Evolutionary conservation across 2,113 vertebrate species (phyloP), one percentile per base, ranked within the genome.

Genomic region (Girardinichthys multiradiatus): DNA sequence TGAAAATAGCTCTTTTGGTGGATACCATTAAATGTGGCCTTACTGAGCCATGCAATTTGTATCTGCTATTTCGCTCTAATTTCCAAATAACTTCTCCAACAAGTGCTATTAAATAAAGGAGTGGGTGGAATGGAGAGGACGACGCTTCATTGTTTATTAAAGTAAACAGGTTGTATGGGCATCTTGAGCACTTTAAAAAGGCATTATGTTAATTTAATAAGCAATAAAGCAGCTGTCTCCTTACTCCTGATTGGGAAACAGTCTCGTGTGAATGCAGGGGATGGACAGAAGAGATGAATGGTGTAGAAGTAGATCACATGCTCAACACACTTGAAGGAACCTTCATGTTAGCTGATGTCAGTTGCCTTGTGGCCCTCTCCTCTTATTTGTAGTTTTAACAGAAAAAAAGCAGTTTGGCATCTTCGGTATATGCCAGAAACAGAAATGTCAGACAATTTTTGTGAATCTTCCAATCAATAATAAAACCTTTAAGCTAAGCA

Each of bases 1-100:
- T 51, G 48, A 51, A 51, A 80, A 70, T 70, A 65, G 70, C 60
- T 60, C n/a, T 77, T 64, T 29, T 60, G 63, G 45, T 80, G 70
- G 76, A 72, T 59, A 74, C 79, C 28, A 17, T 63, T 11, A 39
- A 28, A 69, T 54, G 2, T 19, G 39, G n/a, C 26, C 27, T 59
- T 3, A 1, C 42, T 28, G 1, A 24, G 31, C 9, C n/a, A 54
- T 21, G 2, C 7, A 39, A 8, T 64, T 64, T 26, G 4, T 64
- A 39, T 28, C 5, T 68, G 27, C 30, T n/a, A 27, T 29, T 45
- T 63, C 1, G 48, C 48, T 54, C 24, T 12, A 5, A 31, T 30
- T 6, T 61, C 15, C 59, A 8, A 8, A 7, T 29, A 28, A 59
- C 26, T 29, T 59, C 28, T 59, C 57, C 31, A n/a, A 37, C 31